Conservation (phyloP, 2,797 vertebrate genomes). For the Scolopax rusticola region DNA sequence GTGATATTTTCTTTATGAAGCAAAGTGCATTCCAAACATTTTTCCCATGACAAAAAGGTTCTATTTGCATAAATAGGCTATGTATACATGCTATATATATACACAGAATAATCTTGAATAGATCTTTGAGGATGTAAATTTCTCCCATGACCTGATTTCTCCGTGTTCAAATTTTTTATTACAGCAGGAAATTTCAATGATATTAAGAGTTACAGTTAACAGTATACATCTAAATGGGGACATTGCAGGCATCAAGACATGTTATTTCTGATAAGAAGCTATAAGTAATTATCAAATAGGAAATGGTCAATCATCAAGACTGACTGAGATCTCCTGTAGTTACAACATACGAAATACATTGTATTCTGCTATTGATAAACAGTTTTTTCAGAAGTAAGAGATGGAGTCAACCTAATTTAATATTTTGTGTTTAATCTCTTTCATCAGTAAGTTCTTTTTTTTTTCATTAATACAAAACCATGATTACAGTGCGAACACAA, state of each 20-base stretch:
- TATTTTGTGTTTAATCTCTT: background rate
- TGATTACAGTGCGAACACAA: background rate
- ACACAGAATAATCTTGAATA: conserved; percentile 9
- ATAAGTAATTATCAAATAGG: background rate
- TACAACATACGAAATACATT: background rate
- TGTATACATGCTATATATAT: background rate
- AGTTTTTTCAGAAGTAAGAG: background rate
- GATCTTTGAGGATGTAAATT: background rate
- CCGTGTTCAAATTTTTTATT: background rate
- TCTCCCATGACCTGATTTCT: conserved; percentile 3
- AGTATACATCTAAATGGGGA: background rate
- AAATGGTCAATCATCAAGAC: background rate
- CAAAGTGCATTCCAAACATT: conserved; percentile 55
- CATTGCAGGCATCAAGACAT: background rate
- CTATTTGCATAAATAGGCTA: background rate
- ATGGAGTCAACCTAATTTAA: background rate
- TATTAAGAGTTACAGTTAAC: background rate
- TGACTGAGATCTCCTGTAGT: background rate
- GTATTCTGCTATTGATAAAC: background rate
- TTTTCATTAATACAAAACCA: background rate
- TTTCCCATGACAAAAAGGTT: conserved; percentile 65
- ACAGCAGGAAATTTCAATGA: background rate
- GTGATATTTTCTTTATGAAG: background rate
- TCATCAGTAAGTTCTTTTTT: background rate
- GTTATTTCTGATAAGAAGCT: background rate